These are phyloP conservation scores for Micromys minutus DNA, from an alignment of 2,113 vertebrate genomes.

Conservation along the genomic window DNA sequence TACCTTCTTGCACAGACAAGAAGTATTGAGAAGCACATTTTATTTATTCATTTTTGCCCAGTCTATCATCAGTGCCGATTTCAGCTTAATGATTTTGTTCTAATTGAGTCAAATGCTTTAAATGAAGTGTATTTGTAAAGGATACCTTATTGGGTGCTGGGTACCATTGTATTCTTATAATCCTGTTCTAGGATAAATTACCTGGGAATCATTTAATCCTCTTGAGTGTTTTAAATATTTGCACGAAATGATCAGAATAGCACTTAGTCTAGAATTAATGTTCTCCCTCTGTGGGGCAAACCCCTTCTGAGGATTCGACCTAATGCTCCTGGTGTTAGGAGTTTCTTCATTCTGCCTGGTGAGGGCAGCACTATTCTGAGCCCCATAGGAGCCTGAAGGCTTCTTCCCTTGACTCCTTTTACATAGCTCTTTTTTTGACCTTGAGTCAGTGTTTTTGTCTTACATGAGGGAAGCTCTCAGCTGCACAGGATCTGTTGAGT, in stretches of 20 bases:
- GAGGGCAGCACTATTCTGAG: neutral
- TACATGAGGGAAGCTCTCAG: neutral
- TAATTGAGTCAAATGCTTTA: neutral
- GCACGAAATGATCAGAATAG: neutral
- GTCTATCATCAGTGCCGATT: neutral
- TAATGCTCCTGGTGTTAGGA: neutral
- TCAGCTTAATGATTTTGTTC: neutral
- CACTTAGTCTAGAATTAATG: neutral
- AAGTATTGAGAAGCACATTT: neutral
- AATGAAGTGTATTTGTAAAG: neutral
- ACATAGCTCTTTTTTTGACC: neutral
- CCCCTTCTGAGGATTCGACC: neutral
- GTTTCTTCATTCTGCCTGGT: neutral
- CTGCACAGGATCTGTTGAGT: neutral
- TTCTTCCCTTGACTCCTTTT: neutral
- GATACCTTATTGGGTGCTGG: neutral
- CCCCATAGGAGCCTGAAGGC: neutral
- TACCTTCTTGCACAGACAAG: neutral
- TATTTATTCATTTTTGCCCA: neutral
- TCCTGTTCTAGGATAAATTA: neutral
- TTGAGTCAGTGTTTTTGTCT: neutral
- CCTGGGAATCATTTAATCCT: neutral
- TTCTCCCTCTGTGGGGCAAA: neutral
- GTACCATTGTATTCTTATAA: neutral
- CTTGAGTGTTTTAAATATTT: neutral